phyloP scores from a whole-genome alignment of 2,797 vertebrate species.

The Meriones psammophilus region DNA sequence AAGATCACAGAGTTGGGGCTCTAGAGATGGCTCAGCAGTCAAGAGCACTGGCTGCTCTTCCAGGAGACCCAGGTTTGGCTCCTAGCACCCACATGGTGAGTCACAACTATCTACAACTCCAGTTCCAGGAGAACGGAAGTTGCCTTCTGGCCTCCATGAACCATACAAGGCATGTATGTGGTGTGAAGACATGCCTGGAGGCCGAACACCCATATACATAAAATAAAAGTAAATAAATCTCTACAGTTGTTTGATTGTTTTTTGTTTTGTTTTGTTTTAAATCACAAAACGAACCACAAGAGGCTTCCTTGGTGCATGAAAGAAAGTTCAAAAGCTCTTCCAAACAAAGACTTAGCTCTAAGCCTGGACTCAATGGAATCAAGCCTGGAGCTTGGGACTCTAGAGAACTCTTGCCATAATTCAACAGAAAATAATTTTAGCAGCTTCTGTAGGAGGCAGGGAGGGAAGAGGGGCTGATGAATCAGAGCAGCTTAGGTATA shows the following conservation, averaged over 20 bases:
- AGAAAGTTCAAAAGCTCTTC: constrained; percentile 37
- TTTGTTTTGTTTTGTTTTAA: background rate
- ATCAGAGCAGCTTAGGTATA: constrained; percentile 70
- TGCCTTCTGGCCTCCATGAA: background rate
- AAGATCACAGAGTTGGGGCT: background rate
- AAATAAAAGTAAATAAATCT: background rate
- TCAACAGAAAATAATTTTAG: constrained; percentile 81
- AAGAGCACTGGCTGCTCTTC: background rate
- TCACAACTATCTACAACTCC: background rate
- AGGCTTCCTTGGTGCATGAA: background rate
- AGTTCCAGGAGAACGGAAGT: background rate
- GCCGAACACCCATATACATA: background rate
- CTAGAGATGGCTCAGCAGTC: background rate
- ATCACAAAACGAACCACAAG: constrained; percentile 34
- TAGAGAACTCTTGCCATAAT: constrained; percentile 60
- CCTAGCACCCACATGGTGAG: background rate
- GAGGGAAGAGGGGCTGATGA: constrained; percentile 74
- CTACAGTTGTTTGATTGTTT: too few relatives aligned
- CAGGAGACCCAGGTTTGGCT: background rate
- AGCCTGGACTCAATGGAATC: constrained; percentile 65
- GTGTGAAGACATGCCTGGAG: background rate
- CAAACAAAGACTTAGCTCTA: constrained; percentile 43
- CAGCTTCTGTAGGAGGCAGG: constrained; percentile 77
- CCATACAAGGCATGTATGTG: background rate
- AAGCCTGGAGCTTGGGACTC: constrained; percentile 65